Conservation (phyloP, 2,888 invertebrate species). For the Micropterix aruncella region DNA sequence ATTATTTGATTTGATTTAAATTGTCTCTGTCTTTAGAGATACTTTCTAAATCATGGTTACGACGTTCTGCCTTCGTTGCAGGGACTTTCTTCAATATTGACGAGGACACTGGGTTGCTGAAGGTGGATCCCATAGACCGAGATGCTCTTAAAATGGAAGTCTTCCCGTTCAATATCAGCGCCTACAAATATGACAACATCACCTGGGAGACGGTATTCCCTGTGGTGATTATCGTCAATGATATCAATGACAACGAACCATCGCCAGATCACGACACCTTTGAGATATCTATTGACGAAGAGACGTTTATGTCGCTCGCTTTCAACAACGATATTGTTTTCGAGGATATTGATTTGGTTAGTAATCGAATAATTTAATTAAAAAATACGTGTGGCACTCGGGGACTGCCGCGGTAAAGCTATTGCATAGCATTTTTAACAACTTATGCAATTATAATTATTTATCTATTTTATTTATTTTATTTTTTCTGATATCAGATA, state of each 20-base stretch:
- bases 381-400: no score
- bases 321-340: slow-evolving; percentile 34
- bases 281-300: slow-evolving; percentile 32
- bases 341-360: slow-evolving; percentile 38
- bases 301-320: slow-evolving; percentile 31
- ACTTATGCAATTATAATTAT: no score
- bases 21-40: no score
- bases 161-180: slow-evolving; percentile 30
- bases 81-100: slow-evolving; percentile 27
- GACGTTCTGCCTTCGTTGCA: no score
- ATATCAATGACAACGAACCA: slow-evolving; percentile 54
- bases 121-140: slow-evolving; percentile 29
- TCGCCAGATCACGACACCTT: slow-evolving; percentile 24
- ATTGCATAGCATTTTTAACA: no score
- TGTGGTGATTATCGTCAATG: slow-evolving; percentile 34
- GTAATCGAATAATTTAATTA: no score
- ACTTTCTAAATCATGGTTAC: no score
- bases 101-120: slow-evolving; percentile 22
- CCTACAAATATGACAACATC: slow-evolving; percentile 24
- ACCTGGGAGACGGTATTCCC: slow-evolving; percentile 20
- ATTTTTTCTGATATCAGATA: no score
- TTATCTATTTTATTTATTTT: no score
- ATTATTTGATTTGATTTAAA: no score
- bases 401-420: no score
- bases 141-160: slow-evolving; percentile 30